Base-by-base conservation (phyloP, 2,797 vertebrate species). In the Acanthopagrus latus region DNA sequence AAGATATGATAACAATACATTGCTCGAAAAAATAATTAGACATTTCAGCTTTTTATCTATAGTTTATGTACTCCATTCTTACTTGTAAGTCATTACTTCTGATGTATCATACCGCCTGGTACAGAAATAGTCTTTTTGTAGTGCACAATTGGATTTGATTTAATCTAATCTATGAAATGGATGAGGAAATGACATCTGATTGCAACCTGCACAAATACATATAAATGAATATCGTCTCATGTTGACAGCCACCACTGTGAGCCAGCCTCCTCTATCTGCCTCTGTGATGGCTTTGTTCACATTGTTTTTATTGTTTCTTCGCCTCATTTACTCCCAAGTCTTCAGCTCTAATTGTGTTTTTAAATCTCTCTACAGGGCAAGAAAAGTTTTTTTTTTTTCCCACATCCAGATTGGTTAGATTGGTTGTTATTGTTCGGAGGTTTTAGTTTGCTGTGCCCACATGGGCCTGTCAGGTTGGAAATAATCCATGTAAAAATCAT, bases 401-500 rank as follows among this genome's bases (percentile, higher is more conserved):
- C 69, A 52, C 0, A 3, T 60, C n/a, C 70, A 13, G 50, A 16
- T 66, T 56, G 38, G 38, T 16, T 55, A 33, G 62, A 78, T 80
- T 67, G 29, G 69, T 71, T 80, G 71, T 71, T 88, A 29, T 64
- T 81, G 63, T 83, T 68, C 17, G 57, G 59, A 63, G 43, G 58
- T 76, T 78, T 66, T 21, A 74, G n/a, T 72, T 72, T 74, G 68
- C 69, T 66, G 27, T 76, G 64, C 55, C 51, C 48, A 41, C 50
- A 50, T 63, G 41, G 41, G 44, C 51, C n/a, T 13, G 13, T 69
- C 55, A 51, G 47, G 43, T 68, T 67, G 62, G 25, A 64, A 80
- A 76, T 78, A 74, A 76, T 80, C 65, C 56, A 67, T 52, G 54
- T 80, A 83, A 59, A 76, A 88, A 87, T 76, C 58, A 52, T 85